These are phyloP conservation scores for Drosophila subobscura DNA, from an alignment of 1,140 invertebrate species.

Conservation along the genomic window DNA sequence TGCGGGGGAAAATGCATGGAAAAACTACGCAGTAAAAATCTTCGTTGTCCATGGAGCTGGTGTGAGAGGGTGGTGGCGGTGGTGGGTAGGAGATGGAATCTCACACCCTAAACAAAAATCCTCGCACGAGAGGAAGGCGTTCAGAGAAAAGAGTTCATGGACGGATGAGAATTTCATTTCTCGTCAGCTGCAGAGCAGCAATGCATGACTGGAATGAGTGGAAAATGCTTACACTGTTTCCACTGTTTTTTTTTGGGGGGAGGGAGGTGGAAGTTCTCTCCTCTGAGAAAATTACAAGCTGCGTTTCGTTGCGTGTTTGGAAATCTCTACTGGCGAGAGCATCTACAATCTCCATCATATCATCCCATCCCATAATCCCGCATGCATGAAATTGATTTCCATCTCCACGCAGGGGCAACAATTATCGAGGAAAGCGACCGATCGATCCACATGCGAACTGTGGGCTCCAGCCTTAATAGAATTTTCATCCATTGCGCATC, in stretches of 20 bases:
- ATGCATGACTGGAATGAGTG: neutral
- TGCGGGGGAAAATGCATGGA: constrained; percentile 42
- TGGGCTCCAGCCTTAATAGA: too few species aligned
- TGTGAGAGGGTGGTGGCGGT: too few species aligned
- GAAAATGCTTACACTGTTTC: constrained; percentile 1
- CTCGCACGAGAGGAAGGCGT: constrained; percentile 45
- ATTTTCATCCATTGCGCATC: too few species aligned
- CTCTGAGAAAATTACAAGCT: constrained; percentile 38
- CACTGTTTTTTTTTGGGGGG: neutral
- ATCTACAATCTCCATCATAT: constrained; percentile 16
- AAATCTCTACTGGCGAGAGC: constrained; percentile 19
- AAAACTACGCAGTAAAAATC: constrained; percentile 70
- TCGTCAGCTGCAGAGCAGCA: constrained; percentile 19
- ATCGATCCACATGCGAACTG: too few species aligned
- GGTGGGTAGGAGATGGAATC: too few species aligned
- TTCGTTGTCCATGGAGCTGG: constrained; percentile 5
- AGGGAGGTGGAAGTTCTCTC: neutral
- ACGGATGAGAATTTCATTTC: constrained; percentile 11
- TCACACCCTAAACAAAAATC: constrained; percentile 26
- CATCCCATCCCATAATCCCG: constrained; percentile 25
- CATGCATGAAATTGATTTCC: constrained; percentile 20
- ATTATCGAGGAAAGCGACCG: too few species aligned
- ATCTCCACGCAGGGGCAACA: too few species aligned
- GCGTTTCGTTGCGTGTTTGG: constrained; percentile 39
- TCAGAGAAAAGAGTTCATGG: constrained; percentile 55